Evolutionary conservation across 1,140 invertebrate genomes (phyloP).

Genomic region (Dermatophagoides farinae): DNA sequence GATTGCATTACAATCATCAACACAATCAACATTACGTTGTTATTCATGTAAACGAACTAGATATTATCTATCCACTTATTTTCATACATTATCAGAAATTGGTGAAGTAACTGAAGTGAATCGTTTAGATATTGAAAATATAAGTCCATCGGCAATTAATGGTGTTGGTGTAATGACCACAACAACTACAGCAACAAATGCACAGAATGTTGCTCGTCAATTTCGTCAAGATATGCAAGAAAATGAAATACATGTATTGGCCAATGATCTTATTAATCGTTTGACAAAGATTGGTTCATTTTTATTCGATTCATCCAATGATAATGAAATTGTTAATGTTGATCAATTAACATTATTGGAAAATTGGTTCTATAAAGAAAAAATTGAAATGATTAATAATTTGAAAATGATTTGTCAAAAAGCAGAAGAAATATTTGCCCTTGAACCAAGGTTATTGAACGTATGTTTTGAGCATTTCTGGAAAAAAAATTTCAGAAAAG

Average conservation of each 20-base stretch:
- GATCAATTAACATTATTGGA: background rate
- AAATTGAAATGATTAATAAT: background rate
- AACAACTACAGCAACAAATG: background rate
- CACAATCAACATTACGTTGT: background rate
- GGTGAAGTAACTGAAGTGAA: background rate
- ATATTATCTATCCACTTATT: background rate
- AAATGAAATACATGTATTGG: background rate
- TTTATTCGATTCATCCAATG: background rate
- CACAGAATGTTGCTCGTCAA: background rate
- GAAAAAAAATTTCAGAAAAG: no score
- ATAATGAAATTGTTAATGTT: no score
- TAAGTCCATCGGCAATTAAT: no score
- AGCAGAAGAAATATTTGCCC: background rate
- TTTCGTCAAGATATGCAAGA: background rate
- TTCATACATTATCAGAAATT: background rate
- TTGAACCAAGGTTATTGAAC: background rate
- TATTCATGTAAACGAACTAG: background rate
- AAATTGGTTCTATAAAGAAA: background rate
- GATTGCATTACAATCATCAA: background rate
- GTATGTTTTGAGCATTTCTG: background rate
- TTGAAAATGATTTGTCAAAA: slow-evolving; percentile 3
- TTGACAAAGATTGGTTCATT: background rate
- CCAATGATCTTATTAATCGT: background rate
- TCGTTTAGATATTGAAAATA: no score
- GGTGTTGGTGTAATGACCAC: no score